A percentile compares a stretch with the other conserved stretches of the same genome.
Evolutionary conservation across 2,888 invertebrate species (phyloP).

Genomic region (Catocala fraxini): DNA sequence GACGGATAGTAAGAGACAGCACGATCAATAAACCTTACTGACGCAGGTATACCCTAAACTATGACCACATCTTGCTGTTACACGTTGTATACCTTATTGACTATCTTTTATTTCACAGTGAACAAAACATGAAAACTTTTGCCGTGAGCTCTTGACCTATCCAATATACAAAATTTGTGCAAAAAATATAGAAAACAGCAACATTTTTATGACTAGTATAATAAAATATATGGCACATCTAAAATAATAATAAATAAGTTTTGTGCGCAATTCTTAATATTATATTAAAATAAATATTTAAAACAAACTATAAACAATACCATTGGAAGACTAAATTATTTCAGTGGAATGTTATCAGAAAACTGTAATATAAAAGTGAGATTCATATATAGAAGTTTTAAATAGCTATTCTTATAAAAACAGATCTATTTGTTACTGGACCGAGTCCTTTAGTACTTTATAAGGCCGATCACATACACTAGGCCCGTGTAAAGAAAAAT

Average conservation of each 20-base stretch:
- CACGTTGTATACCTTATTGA: no score
- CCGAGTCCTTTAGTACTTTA: conserved; percentile 17
- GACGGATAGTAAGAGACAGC: no score
- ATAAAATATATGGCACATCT: conserved; percentile 48
- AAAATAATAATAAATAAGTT: conserved; percentile 31
- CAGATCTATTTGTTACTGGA: conserved; percentile 34
- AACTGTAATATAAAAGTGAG: conserved; percentile 31
- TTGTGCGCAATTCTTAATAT: conserved; percentile 45
- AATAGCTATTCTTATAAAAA: conserved; percentile 19
- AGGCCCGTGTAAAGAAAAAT: conserved; percentile 39
- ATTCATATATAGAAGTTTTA: conserved; percentile 36
- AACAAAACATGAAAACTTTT: not conserved
- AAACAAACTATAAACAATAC: conserved; percentile 41
- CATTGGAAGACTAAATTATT: conserved; percentile 54
- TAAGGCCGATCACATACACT: conserved; percentile 39
- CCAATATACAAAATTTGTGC: conserved; percentile 42
- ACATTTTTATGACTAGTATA: conserved; percentile 48
- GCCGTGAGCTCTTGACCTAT: conserved; percentile 8
- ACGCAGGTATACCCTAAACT: no score
- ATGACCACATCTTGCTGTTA: no score
- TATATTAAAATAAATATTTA: conserved; percentile 43
- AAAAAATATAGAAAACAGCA: conserved; percentile 40
- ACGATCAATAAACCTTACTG: no score
- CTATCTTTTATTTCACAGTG: no score
- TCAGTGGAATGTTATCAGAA: conserved; percentile 49